phyloP scores from a whole-genome alignment of 2,888 invertebrate genomes.

The Girardia tigrina region DNA sequence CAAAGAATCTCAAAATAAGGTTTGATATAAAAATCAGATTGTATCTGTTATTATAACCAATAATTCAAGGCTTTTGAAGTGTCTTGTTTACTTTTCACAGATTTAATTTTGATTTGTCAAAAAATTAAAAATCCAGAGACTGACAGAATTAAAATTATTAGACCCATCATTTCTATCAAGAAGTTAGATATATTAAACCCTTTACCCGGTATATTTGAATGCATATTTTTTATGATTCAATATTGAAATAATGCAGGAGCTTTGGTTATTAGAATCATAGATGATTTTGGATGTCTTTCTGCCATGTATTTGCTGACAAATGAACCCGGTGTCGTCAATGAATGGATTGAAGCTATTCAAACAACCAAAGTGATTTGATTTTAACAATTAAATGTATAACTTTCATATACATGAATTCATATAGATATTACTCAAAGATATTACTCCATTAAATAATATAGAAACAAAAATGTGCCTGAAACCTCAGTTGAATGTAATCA shows the following conservation, averaged over 20 bases:
- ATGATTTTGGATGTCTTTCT: conserved; percentile 8
- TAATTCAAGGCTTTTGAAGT: not conserved
- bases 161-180: not conserved
- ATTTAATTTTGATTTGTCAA: not conserved
- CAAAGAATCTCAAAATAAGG: not conserved
- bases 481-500: not conserved
- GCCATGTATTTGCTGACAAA: conserved; percentile 16
- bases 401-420: not conserved
- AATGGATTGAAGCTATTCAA: not conserved
- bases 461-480: not conserved
- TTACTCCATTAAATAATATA: not conserved
- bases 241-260: not conserved
- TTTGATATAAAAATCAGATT: not conserved
- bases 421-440: not conserved
- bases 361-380: not conserved
- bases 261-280: not conserved
- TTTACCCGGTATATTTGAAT: not conserved
- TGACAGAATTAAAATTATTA: conserved; percentile 9
- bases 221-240: not conserved
- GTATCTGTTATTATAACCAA: not conserved
- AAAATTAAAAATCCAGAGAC: conserved; percentile 12
- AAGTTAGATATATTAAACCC: conserved; percentile 6
- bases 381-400: not conserved
- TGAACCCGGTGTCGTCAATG: not conserved
- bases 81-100: not conserved